phyloP scores from a whole-genome alignment of 2,797 vertebrate species.

The Lagocephalus sceleratus region DNA sequence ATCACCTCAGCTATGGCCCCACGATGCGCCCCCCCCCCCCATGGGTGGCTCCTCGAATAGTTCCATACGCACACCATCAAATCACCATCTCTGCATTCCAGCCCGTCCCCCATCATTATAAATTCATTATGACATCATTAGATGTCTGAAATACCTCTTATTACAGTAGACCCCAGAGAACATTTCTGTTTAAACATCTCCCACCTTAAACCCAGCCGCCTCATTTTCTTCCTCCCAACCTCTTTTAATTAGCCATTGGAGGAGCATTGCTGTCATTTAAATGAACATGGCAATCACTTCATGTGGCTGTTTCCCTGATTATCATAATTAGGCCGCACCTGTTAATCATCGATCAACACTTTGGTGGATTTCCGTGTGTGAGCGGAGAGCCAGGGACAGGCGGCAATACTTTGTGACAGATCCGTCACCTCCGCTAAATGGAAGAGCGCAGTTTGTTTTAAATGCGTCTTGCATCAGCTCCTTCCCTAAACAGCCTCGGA shows the following conservation, averaged over 20 bases:
- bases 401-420: conserved; percentile 50
- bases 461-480: conserved; percentile 33
- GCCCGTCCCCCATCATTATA: conserved; percentile 63
- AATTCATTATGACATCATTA: conserved; percentile 79
- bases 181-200: conserved; percentile 68
- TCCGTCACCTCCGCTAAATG: conserved; percentile 49
- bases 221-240: conserved; percentile 52
- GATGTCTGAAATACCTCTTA: conserved; percentile 71
- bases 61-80: conserved; percentile 16
- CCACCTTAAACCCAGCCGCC: conserved; percentile 49
- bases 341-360: conserved; percentile 73
- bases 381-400: conserved; percentile 36
- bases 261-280: conserved; percentile 75
- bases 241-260: conserved; percentile 76
- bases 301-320: conserved; percentile 75
- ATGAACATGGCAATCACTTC: conserved; percentile 79
- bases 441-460: conserved; percentile 23
- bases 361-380: conserved; percentile 67
- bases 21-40: conserved; percentile 12
- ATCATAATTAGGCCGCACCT: conserved; percentile 75
- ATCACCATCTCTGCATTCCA: conserved; percentile 11
- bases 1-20: conserved; percentile 18
- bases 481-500: conserved; percentile 5
- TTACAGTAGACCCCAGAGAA: conserved; percentile 66
- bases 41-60: conserved; percentile 3